Percentiles rank a stretch among this genome's conserved stretches.
These are phyloP conservation scores for Lysandra bellargus DNA, from an alignment of 2,888 invertebrate species.

Conservation along the genomic window DNA sequence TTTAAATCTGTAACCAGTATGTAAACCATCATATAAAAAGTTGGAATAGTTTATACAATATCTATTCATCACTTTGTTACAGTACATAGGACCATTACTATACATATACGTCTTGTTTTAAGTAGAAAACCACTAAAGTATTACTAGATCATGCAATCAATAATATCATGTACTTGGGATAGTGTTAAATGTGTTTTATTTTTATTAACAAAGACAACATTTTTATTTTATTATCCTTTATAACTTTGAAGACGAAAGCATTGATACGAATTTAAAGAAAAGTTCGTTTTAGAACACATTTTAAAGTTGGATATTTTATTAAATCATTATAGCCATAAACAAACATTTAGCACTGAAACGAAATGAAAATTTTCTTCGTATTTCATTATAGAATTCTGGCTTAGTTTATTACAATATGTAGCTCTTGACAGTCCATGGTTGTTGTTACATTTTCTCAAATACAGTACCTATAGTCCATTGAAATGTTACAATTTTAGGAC, in stretches of 20 bases:
- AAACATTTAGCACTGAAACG: too few relatives aligned
- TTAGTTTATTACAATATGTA: not conserved
- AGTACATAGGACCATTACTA: conserved; percentile 6
- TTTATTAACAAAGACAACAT: too few relatives aligned
- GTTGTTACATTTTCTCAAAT: not conserved
- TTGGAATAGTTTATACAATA: not conserved
- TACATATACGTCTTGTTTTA: not conserved
- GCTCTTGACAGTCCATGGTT: not conserved
- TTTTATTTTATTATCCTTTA: not conserved
- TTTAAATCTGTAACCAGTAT: not conserved
- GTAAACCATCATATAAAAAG: conserved; percentile 15
- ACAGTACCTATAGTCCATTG: too few relatives aligned
- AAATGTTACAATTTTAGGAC: too few relatives aligned
- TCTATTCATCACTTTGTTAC: not conserved
- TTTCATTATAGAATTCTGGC: too few relatives aligned
- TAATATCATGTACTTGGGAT: conserved; percentile 5
- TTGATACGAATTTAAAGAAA: not conserved
- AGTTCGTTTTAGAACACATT: not conserved
- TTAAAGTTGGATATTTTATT: not conserved
- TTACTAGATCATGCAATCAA: not conserved
- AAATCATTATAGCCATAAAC: too few relatives aligned
- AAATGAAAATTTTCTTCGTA: too few relatives aligned
- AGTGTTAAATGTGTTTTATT: not conserved
- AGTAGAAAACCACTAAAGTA: conserved; percentile 11
- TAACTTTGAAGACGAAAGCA: not conserved